Base-by-base conservation (phyloP, 2,797 vertebrate species). In the Gymnothorax reevesii region DNA sequence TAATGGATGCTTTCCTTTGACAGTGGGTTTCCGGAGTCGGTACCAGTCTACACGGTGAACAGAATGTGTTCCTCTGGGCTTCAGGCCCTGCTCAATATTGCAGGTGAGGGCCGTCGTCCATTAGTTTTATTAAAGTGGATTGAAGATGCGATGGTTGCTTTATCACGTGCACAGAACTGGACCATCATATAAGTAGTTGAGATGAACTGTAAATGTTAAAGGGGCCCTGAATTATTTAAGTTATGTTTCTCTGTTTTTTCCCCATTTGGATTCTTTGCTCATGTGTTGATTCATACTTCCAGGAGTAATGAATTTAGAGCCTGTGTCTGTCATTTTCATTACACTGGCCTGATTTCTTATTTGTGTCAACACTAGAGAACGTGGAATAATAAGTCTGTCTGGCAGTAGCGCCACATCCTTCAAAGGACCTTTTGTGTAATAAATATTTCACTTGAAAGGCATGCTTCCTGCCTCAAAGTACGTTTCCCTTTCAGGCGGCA, bases 31-130 rank as follows among this genome's bases (percentile, higher is more conserved):
- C 97, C 98, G 0, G 97, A 99, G 88, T 94, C 95, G 0, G 98
- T 99, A 2, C 98, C 98, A 0, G 90, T 96, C 87, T 96, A 92
- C 22, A 93, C 94, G 0, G 97, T 99, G 27, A 99, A 99, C 91
- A 90, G 98, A 55, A 97, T 97, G 91, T 99, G 98, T 83, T 98
- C 98, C 0, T 99, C 98, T 0, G 98, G 98, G 2, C 94, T 99
- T 0, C 98, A 99, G 92, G 98, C 98, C 0, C 91, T 99, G 73
- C 93, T 98, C 86, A 99, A 95, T 91, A 93, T 99, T 4, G 97
- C 98, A 87, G 98, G 98, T 99, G 89, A 94, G 90, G 88, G 87
- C 7, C 27, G 17, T 1, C 49, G 22, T 57, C 2, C 17, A 66
- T 7, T 82, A 4, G 12, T 69, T 42, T 49, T 55, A 52, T 27